phyloP scores from a whole-genome alignment of 1,140 invertebrate genomes.

The Heliconius melpomene region DNA sequence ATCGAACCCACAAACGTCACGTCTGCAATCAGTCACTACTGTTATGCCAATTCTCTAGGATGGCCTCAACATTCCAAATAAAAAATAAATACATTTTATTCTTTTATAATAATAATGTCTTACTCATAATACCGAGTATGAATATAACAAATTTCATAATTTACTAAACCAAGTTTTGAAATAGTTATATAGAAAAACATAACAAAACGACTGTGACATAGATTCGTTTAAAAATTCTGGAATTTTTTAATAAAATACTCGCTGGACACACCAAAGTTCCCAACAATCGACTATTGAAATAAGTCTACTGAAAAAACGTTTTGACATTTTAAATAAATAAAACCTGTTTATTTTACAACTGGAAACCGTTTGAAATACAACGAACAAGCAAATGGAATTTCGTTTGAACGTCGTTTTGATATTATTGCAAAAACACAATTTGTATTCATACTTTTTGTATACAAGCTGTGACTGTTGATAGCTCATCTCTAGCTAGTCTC shows the following conservation, averaged over 20 bases:
- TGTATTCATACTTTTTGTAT: not conserved
- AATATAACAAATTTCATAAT: not conserved
- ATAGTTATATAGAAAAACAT: not conserved
- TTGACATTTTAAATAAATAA: slow-evolving; percentile 57
- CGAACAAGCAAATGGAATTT: slow-evolving; percentile 63
- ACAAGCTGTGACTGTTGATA: not conserved
- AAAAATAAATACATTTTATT: too few relatives aligned
- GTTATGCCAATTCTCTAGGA: too few relatives aligned
- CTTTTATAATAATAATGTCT: not conserved
- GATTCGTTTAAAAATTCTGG: slow-evolving; percentile 18
- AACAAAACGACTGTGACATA: slow-evolving; percentile 7
- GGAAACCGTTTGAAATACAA: slow-evolving; percentile 52
- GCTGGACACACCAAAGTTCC: slow-evolving; percentile 40
- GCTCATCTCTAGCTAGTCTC: not conserved
- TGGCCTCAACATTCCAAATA: too few relatives aligned
- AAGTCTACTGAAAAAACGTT: slow-evolving; percentile 42
- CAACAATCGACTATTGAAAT: slow-evolving; percentile 53
- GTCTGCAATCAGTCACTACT: too few relatives aligned
- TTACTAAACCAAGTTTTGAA: not conserved
- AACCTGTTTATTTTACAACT: slow-evolving; percentile 50
- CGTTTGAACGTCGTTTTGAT: slow-evolving; percentile 58
- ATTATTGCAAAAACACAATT: slow-evolving; percentile 30
- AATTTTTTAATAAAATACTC: slow-evolving; percentile 38
- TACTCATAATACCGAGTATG: not conserved
- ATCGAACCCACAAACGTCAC: too few relatives aligned